Conservation (phyloP, 2,113 vertebrate genomes). For the Sminthopsis crassicaudata region DNA sequence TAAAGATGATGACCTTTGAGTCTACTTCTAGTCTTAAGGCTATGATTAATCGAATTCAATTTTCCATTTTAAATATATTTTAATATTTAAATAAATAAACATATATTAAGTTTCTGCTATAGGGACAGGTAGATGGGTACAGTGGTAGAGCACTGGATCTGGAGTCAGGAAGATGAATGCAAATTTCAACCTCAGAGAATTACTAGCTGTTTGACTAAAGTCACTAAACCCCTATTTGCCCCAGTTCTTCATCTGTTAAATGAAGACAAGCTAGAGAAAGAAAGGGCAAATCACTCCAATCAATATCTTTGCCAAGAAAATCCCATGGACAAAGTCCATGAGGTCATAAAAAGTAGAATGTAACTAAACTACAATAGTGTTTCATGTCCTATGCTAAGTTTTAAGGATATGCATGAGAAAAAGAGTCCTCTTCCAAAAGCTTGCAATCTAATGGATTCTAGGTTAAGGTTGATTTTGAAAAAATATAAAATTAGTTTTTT, state of each 20-base stretch:
- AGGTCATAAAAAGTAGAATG: background rate
- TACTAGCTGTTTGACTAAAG: background rate
- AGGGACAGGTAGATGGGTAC: background rate
- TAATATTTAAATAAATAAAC: too few relatives aligned
- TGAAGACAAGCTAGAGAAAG: background rate
- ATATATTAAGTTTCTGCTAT: background rate
- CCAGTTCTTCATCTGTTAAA: background rate
- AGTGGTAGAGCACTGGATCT: background rate
- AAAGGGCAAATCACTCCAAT: background rate
- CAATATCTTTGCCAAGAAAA: too few relatives aligned
- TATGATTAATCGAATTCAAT: background rate
- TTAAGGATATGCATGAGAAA: background rate
- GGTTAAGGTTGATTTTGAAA: background rate
- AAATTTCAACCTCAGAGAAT: background rate
- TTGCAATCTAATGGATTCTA: background rate
- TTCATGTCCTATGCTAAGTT: background rate
- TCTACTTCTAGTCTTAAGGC: background rate
- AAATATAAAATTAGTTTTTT: background rate
- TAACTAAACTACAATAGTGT: background rate
- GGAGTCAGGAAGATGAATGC: background rate
- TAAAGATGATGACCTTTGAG: background rate
- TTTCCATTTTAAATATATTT: too few relatives aligned
- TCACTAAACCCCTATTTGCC: background rate
- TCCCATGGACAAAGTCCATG: too few relatives aligned
- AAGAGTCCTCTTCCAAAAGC: background rate